Conservation (phyloP, 2,113 vertebrate species). For the human (Homo sapiens) region DNA sequence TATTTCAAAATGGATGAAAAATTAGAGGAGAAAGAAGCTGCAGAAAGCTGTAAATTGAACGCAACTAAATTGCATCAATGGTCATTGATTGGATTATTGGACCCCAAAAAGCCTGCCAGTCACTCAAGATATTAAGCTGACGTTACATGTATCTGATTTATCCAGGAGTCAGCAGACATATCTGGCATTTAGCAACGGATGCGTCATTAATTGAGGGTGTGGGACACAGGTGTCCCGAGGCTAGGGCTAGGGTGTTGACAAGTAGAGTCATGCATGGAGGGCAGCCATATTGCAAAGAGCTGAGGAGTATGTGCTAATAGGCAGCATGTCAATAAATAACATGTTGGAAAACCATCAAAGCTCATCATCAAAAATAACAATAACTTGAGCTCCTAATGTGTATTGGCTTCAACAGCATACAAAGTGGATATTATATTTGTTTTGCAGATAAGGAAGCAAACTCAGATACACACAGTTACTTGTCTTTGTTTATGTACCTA, state of each 20-base stretch:
- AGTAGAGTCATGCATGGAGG: too few relatives aligned
- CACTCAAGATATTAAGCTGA: background rate
- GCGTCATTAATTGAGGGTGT: background rate
- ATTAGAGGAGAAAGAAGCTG: background rate
- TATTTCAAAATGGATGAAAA: background rate
- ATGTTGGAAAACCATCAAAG: background rate
- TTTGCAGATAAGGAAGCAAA: background rate
- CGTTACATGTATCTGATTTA: background rate
- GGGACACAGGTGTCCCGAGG: background rate
- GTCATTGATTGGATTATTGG: background rate
- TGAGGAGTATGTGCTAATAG: background rate
- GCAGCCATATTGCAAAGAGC: background rate
- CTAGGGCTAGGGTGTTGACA: background rate
- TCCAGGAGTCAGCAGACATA: background rate
- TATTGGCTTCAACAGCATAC: background rate
- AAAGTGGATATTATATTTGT: background rate
- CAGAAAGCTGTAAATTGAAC: background rate
- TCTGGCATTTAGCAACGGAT: background rate
- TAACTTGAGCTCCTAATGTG: background rate
- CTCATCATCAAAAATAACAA: background rate
- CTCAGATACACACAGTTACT: background rate
- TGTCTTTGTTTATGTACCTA: fast-evolving
- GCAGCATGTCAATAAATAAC: background rate
- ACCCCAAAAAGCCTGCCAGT: background rate
- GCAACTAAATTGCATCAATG: background rate